These are phyloP conservation scores for Turritopsis dohrnii DNA, from an alignment of 30 jellyfish, hydroid and myxozoan species.

Conservation along the genomic window DNA sequence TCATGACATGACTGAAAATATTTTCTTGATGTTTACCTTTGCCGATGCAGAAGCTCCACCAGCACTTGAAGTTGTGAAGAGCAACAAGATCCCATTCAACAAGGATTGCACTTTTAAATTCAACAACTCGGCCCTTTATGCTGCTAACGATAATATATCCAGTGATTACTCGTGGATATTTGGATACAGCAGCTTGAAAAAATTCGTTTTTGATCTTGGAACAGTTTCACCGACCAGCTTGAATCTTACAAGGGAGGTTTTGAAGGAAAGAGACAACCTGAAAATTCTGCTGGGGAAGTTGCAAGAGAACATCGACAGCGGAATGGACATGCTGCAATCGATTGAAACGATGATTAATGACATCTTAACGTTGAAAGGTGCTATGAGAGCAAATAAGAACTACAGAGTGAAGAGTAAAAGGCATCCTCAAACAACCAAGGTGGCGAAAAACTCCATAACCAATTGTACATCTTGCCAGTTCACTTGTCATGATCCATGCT, in stretches of 20 bases:
- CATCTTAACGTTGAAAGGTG: background rate
- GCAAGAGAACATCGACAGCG: slow-evolving; percentile 7
- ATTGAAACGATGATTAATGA: slow-evolving; percentile 2
- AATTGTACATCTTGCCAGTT: background rate
- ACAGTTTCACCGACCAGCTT: background rate
- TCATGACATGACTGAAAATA: slow-evolving; percentile 1
- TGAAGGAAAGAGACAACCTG: background rate
- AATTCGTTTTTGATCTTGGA: background rate
- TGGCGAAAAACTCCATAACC: background rate
- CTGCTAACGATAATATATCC: background rate
- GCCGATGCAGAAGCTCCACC: slow-evolving; percentile 23
- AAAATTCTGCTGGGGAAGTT: background rate
- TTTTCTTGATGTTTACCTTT: background rate
- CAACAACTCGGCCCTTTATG: slow-evolving; percentile 7
- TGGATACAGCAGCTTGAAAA: background rate
- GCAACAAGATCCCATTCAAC: background rate
- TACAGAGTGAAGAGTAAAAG: background rate
- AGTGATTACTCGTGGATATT: slow-evolving; percentile 5
- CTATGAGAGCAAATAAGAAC: slow-evolving; percentile 7
- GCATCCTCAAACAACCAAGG: slow-evolving; percentile 1
- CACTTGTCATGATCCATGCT: background rate
- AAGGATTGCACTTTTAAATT: slow-evolving; percentile 1
- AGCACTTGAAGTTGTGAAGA: background rate
- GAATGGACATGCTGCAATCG: slow-evolving; percentile 10
- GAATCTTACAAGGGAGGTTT: background rate